These are phyloP conservation scores for Numenius phaeopus DNA, from an alignment of 2,797 vertebrate genomes.

Conservation along the genomic window DNA sequence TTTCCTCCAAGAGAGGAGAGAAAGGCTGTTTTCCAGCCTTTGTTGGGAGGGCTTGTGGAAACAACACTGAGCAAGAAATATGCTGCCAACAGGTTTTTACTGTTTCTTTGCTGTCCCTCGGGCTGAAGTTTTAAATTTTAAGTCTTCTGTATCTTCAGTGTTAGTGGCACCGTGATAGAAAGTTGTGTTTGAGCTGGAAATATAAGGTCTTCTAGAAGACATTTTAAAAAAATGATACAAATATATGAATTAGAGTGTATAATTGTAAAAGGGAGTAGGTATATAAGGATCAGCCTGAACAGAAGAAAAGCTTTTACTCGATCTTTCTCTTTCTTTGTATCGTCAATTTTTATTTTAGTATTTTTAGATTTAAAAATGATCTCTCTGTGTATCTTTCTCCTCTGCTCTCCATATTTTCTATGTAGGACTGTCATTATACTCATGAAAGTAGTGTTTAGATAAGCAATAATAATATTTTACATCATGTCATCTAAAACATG, in stretches of 20 bases:
- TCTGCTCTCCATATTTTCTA: not conserved
- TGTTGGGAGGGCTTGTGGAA: not conserved
- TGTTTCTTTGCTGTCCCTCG: not conserved
- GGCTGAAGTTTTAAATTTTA: not conserved
- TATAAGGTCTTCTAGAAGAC: not conserved
- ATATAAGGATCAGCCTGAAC: not conserved
- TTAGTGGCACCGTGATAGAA: not conserved
- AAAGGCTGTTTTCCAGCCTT: not conserved
- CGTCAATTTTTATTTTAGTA: not conserved
- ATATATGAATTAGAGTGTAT: not conserved
- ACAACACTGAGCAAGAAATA: not conserved
- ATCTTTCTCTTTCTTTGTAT: not conserved
- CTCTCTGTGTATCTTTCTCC: not conserved
- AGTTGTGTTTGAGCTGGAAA: not conserved
- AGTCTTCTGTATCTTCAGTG: not conserved
- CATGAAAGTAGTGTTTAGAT: not conserved
- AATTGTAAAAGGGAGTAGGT: not conserved
- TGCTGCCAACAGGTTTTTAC: not conserved
- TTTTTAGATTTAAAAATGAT: not conserved
- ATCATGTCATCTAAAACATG: not conserved
- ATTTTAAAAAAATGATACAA: not conserved
- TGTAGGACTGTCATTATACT: not conserved
- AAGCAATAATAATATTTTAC: not conserved
- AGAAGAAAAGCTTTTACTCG: not conserved
- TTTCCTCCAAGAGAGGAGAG: not conserved